Evolutionary conservation across 2,888 invertebrate species (phyloP).

Genomic region (Phrixothrix hirtus): DNA sequence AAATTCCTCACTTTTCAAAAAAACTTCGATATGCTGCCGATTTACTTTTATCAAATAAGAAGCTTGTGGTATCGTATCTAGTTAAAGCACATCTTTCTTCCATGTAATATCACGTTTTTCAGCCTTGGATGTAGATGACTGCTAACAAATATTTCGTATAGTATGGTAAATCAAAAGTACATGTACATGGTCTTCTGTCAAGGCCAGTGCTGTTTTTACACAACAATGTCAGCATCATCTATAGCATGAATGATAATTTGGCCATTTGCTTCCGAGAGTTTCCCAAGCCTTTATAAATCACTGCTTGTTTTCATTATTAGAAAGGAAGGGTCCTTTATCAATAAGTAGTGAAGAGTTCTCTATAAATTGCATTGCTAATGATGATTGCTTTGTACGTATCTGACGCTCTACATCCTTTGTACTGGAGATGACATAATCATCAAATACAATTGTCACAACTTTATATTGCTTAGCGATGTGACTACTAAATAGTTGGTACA

Average conservation of each 20-base stretch:
- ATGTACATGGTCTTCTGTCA: constrained; percentile 11
- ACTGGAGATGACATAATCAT: too few species aligned
- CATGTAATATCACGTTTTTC: constrained; percentile 5
- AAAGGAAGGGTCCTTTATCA: neutral
- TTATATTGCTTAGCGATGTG: too few species aligned
- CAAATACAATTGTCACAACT: too few species aligned
- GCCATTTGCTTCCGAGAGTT: constrained; percentile 7
- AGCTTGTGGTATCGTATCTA: too few species aligned
- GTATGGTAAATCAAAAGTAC: constrained; percentile 14
- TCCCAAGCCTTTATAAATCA: constrained; percentile 6
- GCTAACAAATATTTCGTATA: constrained; percentile 10
- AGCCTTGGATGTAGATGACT: constrained; percentile 6
- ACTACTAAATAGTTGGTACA: too few species aligned
- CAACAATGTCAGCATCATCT: constrained; percentile 7
- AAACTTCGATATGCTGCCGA: too few species aligned
- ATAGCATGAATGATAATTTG: constrained; percentile 3
- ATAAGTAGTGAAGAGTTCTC: neutral
- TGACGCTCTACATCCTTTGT: too few species aligned
- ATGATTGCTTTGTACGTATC: neutral
- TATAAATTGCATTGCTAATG: neutral
- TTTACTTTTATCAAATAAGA: too few species aligned
- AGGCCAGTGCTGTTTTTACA: constrained; percentile 6
- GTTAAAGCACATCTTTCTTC: constrained; percentile 7
- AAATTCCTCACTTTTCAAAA: too few species aligned
- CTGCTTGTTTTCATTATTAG: constrained; percentile 2